Conservation (phyloP, 1,140 invertebrate genomes). For the Ptiloglossa arizonensis region DNA sequence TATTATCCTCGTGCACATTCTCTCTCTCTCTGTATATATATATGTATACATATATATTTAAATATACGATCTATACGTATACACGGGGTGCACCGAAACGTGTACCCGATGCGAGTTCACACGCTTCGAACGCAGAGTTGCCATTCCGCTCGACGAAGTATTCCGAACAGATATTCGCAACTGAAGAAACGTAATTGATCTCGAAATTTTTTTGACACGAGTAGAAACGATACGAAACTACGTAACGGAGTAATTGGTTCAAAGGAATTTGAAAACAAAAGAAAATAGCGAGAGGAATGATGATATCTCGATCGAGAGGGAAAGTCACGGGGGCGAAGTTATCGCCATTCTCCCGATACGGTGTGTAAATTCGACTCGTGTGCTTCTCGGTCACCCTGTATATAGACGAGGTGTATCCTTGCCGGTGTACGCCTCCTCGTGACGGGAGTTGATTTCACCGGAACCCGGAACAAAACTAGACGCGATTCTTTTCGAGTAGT, state of each 20-base stretch:
- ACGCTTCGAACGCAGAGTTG: constrained; percentile 15
- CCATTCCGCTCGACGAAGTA: no score
- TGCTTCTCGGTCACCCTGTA: not conserved
- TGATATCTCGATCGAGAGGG: no score
- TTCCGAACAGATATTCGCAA: no score
- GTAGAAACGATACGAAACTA: no score
- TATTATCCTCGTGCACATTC: constrained; percentile 49
- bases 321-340: no score
- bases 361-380: not conserved
- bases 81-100: not conserved
- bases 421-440: not conserved
- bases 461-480: not conserved
- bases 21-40: constrained; percentile 27
- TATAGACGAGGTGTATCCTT: not conserved
- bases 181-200: no score
- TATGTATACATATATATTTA: not conserved
- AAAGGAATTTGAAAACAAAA: no score
- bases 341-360: not conserved
- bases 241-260: no score
- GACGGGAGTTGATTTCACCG: not conserved
- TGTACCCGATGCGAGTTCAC: constrained; percentile 3
- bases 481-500: not conserved
- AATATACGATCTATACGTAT: not conserved
- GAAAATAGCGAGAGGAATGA: no score
- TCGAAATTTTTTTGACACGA: no score